Conservation (phyloP, 1,140 invertebrate species). For the Cyphomyrmex costatus region DNA sequence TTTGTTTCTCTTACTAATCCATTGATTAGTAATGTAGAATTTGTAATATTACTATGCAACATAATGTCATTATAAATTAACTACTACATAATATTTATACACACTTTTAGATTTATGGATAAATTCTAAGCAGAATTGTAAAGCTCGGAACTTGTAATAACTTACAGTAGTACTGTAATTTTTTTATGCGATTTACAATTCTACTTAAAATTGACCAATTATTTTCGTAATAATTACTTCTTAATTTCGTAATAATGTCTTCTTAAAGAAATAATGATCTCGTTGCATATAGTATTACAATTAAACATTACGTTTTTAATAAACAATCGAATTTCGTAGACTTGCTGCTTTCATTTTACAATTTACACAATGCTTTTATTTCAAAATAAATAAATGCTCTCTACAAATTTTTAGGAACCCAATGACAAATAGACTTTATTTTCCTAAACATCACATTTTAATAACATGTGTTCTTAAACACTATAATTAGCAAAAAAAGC, state of each 20-base stretch:
- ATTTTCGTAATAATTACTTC: slow-evolving; percentile 21
- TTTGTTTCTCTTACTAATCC: slow-evolving; percentile 11
- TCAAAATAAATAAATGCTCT: slow-evolving; percentile 46
- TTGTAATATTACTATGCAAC: slow-evolving; percentile 48
- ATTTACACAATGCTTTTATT: slow-evolving; percentile 26
- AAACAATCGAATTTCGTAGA: neutral
- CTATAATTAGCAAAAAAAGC: slow-evolving; percentile 37
- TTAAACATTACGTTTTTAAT: slow-evolving; percentile 23
- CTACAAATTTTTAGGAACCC: slow-evolving; percentile 34
- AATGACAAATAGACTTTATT: slow-evolving; percentile 26
- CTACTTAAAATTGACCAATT: too few species aligned
- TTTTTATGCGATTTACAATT: too few species aligned
- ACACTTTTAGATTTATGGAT: neutral
- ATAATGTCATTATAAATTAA: slow-evolving; percentile 3
- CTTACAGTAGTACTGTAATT: too few species aligned
- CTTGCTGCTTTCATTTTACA: neutral
- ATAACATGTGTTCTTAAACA: slow-evolving; percentile 50
- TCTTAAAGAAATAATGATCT: slow-evolving; percentile 51
- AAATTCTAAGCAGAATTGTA: too few species aligned
- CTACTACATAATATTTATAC: slow-evolving; percentile 19
- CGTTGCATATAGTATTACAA: slow-evolving; percentile 37
- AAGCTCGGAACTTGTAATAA: too few species aligned
- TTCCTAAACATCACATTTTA: slow-evolving; percentile 53
- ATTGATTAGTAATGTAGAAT: slow-evolving; percentile 42
- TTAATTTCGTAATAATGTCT: slow-evolving; percentile 22